These are phyloP conservation scores for Virgularia gustaviana DNA, from an alignment of 92 coral and sea anemone genomes.

Conservation along the genomic window DNA sequence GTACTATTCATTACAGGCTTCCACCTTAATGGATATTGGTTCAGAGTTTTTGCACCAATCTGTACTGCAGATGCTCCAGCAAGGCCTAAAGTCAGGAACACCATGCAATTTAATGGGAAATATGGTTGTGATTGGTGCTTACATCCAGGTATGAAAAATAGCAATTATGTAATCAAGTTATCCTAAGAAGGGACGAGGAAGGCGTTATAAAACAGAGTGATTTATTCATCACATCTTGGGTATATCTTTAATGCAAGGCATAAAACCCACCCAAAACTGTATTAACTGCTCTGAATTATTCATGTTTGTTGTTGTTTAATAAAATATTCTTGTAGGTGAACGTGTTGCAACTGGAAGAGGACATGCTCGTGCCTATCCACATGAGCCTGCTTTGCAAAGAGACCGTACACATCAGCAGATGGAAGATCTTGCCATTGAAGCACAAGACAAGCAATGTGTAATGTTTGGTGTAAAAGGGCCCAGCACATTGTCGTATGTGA, in stretches of 20 bases:
- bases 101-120: not conserved
- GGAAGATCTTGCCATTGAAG: not conserved
- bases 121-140: not conserved
- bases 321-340: not conserved
- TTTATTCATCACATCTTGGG: no score
- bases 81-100: not conserved
- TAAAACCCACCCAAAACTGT: no score
- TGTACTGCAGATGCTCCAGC: not conserved
- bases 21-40: not conserved
- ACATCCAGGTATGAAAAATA: constrained; percentile 5
- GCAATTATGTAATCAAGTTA: no score
- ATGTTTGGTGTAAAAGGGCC: constrained; percentile 11
- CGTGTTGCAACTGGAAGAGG: not conserved
- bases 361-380: not conserved
- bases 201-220: no score
- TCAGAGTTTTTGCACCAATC: not conserved
- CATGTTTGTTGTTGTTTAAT: no score
- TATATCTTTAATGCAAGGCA: no score
- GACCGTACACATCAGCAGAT: not conserved
- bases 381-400: not conserved
- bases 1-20: no score
- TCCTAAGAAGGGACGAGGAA: no score
- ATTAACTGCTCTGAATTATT: no score
- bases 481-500: not conserved
- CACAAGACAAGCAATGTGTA: not conserved